Evolutionary conservation across 2,888 invertebrate species (phyloP).

Genomic region (Cephus spinipes): DNA sequence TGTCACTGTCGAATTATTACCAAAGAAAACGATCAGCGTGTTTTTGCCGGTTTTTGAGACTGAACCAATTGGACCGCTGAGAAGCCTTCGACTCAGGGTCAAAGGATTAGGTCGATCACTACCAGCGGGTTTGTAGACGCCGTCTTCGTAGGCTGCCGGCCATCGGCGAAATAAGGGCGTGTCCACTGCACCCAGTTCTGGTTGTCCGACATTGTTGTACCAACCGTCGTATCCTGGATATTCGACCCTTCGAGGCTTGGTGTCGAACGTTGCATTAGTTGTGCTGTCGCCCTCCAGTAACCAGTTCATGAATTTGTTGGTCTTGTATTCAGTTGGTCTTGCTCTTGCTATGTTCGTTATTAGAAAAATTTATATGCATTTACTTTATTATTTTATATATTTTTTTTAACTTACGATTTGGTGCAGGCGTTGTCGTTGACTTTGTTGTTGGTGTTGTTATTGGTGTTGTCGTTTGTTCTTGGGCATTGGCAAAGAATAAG

Average conservation of each 20-base stretch:
- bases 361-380: background rate
- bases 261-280: background rate
- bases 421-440: background rate
- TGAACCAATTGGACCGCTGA: conserved; percentile 63
- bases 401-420: background rate
- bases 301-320: background rate
- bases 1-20: conserved; percentile 50
- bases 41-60: conserved; percentile 69
- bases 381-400: background rate
- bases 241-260: conserved; percentile 17
- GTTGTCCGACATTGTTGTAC: conserved; percentile 45
- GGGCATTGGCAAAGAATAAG: background rate
- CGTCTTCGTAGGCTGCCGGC: conserved; percentile 71
- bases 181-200: conserved; percentile 59
- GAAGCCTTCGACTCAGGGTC: conserved; percentile 67
- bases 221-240: conserved; percentile 48
- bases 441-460: background rate
- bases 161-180: conserved; percentile 69
- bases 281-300: background rate
- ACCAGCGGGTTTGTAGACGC: conserved; percentile 69
- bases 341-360: background rate
- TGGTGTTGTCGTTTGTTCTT: background rate
- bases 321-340: too few relatives aligned
- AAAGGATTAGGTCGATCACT: conserved; percentile 70
- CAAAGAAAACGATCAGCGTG: conserved; percentile 73